Evolutionary conservation across 2,888 invertebrate genomes (phyloP).

Genomic region (Zygogramma bicolorata): DNA sequence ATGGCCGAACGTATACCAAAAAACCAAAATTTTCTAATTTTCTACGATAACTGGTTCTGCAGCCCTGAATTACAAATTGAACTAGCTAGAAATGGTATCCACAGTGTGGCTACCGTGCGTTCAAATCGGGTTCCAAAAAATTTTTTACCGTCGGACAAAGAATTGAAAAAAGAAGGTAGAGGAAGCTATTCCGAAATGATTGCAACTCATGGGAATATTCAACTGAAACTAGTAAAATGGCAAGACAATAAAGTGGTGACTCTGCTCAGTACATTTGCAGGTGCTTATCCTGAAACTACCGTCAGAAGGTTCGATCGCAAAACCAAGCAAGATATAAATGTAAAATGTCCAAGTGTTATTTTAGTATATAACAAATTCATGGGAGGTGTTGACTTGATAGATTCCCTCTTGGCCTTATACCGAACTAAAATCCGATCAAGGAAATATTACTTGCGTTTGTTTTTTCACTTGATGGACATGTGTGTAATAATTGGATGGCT

Average conservation of each 20-base stretch:
- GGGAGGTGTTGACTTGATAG: background rate
- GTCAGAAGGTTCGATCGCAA: too few species aligned
- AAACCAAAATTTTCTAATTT: background rate
- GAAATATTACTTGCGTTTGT: background rate
- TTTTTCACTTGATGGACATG: background rate
- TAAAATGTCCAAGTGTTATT: too few species aligned
- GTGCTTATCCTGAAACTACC: too few species aligned
- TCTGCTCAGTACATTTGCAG: too few species aligned
- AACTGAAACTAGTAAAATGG: too few species aligned
- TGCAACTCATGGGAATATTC: too few species aligned
- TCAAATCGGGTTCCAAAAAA: background rate
- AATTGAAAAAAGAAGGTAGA: background rate
- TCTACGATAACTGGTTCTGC: background rate
- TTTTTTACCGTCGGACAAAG: background rate
- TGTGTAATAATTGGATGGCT: background rate
- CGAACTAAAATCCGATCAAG: background rate
- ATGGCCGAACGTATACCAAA: background rate
- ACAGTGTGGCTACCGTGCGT: background rate
- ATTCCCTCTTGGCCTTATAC: background rate
- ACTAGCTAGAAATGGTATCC: background rate
- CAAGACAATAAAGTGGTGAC: background rate
- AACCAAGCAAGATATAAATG: too few species aligned
- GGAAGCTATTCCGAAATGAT: background rate
- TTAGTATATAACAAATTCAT: background rate
- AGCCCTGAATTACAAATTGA: background rate